Evolutionary conservation across 1,140 invertebrate species (phyloP), one percentile per base, ranked within the genome.

Genomic region (Macrosteles quadrilineatus): DNA sequence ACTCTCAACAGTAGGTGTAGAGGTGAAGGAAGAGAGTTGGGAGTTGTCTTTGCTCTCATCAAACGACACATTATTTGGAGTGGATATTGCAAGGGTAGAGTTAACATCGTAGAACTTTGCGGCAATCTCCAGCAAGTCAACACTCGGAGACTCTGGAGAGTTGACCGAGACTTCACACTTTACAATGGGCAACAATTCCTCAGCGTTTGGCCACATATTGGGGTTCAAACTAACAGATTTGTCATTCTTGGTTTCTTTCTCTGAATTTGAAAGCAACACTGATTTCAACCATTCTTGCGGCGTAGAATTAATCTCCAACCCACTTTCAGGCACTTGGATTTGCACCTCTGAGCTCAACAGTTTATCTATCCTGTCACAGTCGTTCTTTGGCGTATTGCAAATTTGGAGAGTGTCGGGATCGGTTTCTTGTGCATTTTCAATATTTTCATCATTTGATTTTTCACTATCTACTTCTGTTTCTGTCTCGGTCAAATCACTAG

Each of bases 61-160:
- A n/a, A 57, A 62, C 4, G 66, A 72, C 27, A 55, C 40, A 21
- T 57, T 40, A 43, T 73, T 71, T 27, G 73, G 73, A 45, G 73
- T 73, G 19, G 68, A 47, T 9, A 74, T 55, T 45, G 73, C 73
- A 12, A 74, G 27, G 12, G 73, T 74, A 9, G 73, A 74, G 17
- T 70, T 69, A 2, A 72, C 32, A 27, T 68, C 68, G 19, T 30
- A 67, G 55, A 59, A 59, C 45, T 50, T 67, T 53, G 23, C 32
- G 2, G 40, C 63, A 11, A 66, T 21, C 25, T 66, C 63, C 23
- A 43, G 17, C 27, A 66, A 25, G 25, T 66, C 63, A 19, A 66
- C 45, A 14, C 23, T 43, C 1, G 63, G 63, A 14, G 63, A 66
- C 6, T 66, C 63, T 12, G 63, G 63, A 21, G 63, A 32, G n/a